Base-by-base conservation (phyloP, 2,797 vertebrate genomes). In the Glyptemys insculpta region DNA sequence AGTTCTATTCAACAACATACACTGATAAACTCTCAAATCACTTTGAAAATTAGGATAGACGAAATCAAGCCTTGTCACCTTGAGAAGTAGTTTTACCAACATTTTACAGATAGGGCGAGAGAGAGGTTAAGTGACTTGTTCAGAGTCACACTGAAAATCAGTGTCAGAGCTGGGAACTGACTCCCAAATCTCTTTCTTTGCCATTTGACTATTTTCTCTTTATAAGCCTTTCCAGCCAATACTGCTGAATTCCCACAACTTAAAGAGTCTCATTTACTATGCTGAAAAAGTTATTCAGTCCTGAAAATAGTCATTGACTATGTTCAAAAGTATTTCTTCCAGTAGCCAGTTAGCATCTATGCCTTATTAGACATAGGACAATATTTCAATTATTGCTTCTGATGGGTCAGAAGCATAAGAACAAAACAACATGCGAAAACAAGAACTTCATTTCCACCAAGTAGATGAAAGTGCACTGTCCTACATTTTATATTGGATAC, bases 321-420 rank as follows among this genome's bases (percentile, higher is more conserved):
- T 41, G 19, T 41, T 21, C n/a, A 72, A 37, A 72, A 21, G 65
- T 37, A n/a, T 37, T 72, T 72, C n/a, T 72, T 72, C 19, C n/a
- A 72, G 65, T 11, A 72, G n/a, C 9, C n/a, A 21, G 65, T 74
- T 79, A 81, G 47, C 16, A 52, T 15, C n/a, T 18, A 44, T n/a
- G 54, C 54, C 29, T 65, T 86, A 86, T 93, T 81, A 68, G 21
- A 79, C 41, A 50, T 44, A 79, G 52, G 16, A 68, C 68, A 90
- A 49, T 84, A 89, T 91, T 88, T 86, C 27, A 65, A 56, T 21
- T 56, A 84, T 5, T 83, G 23, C 9, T 91, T 93, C 68, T 92
- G 85, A 88, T 5, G 1, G 12, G 54, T 5, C 23, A 92, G 91
- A 89, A 92, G 12, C 8, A 37, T 29, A 79, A 78, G 44, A 92